Conservation (phyloP, 2,113 vertebrate species). For the Xiphophorus hellerii region DNA sequence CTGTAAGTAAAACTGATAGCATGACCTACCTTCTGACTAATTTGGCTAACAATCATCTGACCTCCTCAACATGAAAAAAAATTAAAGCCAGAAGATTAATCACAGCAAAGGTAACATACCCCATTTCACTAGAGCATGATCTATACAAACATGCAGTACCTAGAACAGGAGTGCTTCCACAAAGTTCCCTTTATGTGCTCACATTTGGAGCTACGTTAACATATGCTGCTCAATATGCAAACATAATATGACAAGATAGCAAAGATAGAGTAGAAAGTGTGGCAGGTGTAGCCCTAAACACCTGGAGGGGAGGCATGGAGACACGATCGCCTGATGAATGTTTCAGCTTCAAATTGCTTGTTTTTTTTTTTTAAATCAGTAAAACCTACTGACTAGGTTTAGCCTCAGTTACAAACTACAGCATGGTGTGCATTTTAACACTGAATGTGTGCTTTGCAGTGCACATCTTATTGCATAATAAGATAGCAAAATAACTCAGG, state of each 20-base stretch:
- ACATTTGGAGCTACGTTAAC: background rate
- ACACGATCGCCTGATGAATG: background rate
- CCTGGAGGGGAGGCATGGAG: background rate
- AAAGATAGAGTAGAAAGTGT: background rate
- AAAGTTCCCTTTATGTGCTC: background rate
- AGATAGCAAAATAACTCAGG: background rate
- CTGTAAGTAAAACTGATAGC: too few relatives aligned
- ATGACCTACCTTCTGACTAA: too few relatives aligned
- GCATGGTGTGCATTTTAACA: background rate
- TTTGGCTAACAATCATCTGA: too few relatives aligned
- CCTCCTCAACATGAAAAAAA: too few relatives aligned
- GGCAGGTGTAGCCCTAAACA: background rate
- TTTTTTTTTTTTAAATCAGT: too few relatives aligned
- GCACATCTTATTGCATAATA: background rate
- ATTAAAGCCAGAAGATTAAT: background rate
- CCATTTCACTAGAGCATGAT: background rate
- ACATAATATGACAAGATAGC: background rate
- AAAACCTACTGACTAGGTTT: background rate
- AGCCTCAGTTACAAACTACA: background rate
- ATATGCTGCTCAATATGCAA: background rate
- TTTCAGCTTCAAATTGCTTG: background rate
- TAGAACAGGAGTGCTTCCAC: background rate
- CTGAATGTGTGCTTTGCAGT: background rate
- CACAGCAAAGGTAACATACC: background rate
- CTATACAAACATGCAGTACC: background rate